Conservation (phyloP, 2,797 vertebrate genomes). For the Halcyon badia region DNA sequence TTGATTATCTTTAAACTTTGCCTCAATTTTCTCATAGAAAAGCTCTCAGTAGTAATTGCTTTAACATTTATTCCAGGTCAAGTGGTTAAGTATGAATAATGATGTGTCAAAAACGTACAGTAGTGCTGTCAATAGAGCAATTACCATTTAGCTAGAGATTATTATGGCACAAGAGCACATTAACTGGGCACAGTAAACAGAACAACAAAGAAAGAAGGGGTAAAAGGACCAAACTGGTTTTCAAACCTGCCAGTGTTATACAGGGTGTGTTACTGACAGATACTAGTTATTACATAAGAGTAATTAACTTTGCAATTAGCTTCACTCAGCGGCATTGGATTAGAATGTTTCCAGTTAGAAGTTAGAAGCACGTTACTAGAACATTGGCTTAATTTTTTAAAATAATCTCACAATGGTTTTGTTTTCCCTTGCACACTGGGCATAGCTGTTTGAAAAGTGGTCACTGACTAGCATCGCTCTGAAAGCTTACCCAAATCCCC, state of each 20-base stretch:
- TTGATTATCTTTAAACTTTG: constrained; percentile 89
- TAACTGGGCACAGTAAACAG: constrained; percentile 85
- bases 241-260: constrained; percentile 70
- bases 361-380: constrained; percentile 35
- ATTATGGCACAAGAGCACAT: constrained; percentile 87
- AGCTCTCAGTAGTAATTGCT: constrained; percentile 89
- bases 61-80: constrained; percentile 93
- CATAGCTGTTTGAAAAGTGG: background rate
- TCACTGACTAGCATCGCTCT: background rate
- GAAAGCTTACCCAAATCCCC: constrained; percentile 9
- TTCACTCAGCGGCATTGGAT: constrained; percentile 15
- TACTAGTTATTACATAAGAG: constrained; percentile 82
- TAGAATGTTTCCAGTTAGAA: constrained; percentile 67
- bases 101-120: constrained; percentile 91
- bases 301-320: constrained; percentile 76
- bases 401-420: background rate
- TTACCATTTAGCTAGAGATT: constrained; percentile 89
- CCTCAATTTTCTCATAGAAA: constrained; percentile 86
- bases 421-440: background rate
- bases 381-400: background rate
- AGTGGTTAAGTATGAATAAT: constrained; percentile 94
- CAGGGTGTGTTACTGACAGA: constrained; percentile 64
- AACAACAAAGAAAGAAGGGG: constrained; percentile 83
- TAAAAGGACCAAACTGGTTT: constrained; percentile 77
- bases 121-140: constrained; percentile 90